These are phyloP conservation scores for Chironomus riparius DNA, from an alignment of 2,888 invertebrate genomes.

Conservation along the genomic window DNA sequence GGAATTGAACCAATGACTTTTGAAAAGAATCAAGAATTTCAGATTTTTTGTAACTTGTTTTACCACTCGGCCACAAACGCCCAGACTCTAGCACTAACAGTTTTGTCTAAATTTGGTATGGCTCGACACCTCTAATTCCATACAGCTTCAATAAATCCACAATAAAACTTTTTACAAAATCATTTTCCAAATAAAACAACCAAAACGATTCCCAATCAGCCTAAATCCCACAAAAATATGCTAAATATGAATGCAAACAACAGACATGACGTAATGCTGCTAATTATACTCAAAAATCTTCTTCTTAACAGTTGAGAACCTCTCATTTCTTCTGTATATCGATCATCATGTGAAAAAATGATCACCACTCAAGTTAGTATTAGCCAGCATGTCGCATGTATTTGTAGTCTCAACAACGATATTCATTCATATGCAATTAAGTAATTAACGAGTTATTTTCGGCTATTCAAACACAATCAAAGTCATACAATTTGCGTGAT, in stretches of 20 bases:
- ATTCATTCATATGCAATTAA: constrained; percentile 14
- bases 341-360: not conserved
- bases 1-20: no score
- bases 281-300: not conserved
- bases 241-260: not conserved
- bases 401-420: not conserved
- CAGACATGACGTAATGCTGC: not conserved
- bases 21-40: no score
- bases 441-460: not conserved
- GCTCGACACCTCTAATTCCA: no score
- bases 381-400: not conserved
- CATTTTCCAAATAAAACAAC: no score
- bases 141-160: no score
- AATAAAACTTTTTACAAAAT: no score
- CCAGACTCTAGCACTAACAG: no score
- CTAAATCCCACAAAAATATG: no score
- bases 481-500: not conserved
- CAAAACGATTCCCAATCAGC: not conserved
- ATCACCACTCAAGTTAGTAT: not conserved
- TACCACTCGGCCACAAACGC: no score
- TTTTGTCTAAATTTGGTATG: no score
- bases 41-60: no score
- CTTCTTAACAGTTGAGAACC: not conserved
- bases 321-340: not conserved
- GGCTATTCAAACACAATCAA: not conserved